Evolutionary conservation across 1,140 invertebrate genomes (phyloP), one percentile per base, ranked within the genome.

Genomic region (Brachionus koreanus): DNA sequence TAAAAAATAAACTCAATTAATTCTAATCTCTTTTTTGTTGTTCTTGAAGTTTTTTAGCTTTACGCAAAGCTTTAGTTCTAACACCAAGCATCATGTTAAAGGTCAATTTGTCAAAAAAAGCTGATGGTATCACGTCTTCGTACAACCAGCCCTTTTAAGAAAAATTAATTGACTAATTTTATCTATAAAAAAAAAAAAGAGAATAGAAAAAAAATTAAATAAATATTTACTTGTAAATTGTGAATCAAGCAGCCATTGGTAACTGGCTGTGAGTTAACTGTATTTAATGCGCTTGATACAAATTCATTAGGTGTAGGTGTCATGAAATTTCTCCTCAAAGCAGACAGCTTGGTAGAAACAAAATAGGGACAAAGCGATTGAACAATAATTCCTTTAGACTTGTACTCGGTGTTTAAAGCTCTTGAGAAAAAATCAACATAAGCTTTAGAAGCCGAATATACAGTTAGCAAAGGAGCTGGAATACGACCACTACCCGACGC

Each of bases 261-360:
- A 13, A 79, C 49, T 6, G 76, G 37, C 43, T 79, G 76, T 5
- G 46, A 42, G 25, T 37, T 37, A 25, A 79, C 7, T 9, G 76
- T 79, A 13, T 13, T 13, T 19, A 79, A 6, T 10, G 76, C 76
- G 9, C 19, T 37, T 13, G 49, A 23, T 10, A 79, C 76, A 43
- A 29, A 79, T 19, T 79, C 35, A 65, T 13, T 43, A 61, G 76
- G 49, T 12, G 25, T 37, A 37, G 76, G 76, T 13, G 49, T 35
- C 19, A 61, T n/a, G 7, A 65, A 57, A 61, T 35, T 79, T 42
- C 5, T 57, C 7, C 37, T 16, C 49, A 97, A 93, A 85, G 93
- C 93, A 19, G 93, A 93, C 94, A 98, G 94, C 85, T 96, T 97
- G 0, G 95, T 95, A 4, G 94, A 93, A 0, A 98, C 95, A 84